These are phyloP conservation scores for Melanotaenia trifasciata DNA, from an alignment of 2,797 vertebrate genomes.

Conservation along the genomic window DNA sequence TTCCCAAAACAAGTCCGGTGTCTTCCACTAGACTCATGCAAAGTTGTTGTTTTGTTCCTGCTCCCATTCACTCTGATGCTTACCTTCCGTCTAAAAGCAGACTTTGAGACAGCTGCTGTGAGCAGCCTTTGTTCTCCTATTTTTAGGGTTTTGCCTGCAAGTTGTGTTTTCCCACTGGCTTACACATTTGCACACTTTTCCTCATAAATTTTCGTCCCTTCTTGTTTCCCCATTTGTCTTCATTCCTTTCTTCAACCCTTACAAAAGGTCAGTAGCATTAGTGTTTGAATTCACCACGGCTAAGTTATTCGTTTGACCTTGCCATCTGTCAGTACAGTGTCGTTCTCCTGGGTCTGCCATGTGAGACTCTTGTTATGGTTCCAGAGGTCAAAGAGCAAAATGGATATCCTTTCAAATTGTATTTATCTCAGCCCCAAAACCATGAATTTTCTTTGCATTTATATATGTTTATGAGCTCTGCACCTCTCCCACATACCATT, in stretches of 20 bases:
- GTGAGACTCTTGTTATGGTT: conserved; percentile 66
- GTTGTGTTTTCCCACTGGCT: conserved; percentile 10
- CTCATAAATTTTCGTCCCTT: conserved; percentile 1
- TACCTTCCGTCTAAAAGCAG: conserved; percentile 21
- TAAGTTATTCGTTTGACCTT: conserved; percentile 64
- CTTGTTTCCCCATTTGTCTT: conserved; percentile 28
- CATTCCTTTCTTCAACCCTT: conserved; percentile 17
- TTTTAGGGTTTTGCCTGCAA: conserved; percentile 33
- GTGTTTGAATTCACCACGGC: conserved; percentile 61
- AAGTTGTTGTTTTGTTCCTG: conserved; percentile 9
- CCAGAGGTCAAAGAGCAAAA: conserved; percentile 58
- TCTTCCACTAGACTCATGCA: conserved; percentile 3
- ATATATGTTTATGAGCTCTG: conserved; percentile 44
- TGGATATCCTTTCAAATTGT: conserved; percentile 69
- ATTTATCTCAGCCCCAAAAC: conserved; percentile 28
- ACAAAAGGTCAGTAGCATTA: conserved; percentile 57
- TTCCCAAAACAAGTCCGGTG: conserved; percentile 79
- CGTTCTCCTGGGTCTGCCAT: conserved; percentile 55
- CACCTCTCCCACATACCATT: conserved; percentile 26
- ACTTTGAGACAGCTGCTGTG: background rate
- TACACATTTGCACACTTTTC: conserved; percentile 36
- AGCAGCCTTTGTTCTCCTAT: conserved; percentile 1
- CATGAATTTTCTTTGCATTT: conserved; percentile 44
- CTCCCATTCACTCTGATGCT: conserved; percentile 12
- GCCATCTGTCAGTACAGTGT: conserved; percentile 58